A percentile compares a stretch with the other conserved stretches of the same genome.
These are phyloP conservation scores for Pipistrellus nathusii DNA, from an alignment of 2,797 vertebrate genomes.

Conservation along the genomic window DNA sequence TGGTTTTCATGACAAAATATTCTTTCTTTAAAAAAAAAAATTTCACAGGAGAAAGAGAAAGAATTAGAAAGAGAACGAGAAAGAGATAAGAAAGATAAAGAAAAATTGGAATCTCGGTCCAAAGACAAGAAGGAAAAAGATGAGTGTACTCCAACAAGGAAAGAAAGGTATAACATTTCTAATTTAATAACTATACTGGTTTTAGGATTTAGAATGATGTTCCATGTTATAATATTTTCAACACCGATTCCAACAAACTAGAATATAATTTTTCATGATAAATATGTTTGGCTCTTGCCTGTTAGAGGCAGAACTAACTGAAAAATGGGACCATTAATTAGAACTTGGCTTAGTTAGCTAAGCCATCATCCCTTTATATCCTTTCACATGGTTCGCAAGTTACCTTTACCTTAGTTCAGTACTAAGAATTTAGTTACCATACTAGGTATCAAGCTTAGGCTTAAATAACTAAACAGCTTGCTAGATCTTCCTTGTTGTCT, in stretches of 20 bases:
- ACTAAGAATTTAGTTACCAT: conserved; percentile 67
- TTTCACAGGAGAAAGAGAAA: conserved; percentile 95
- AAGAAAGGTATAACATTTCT: conserved; percentile 92
- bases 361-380: background rate
- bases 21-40: conserved; percentile 63
- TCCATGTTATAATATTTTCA: conserved; percentile 46
- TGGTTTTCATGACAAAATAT: conserved; percentile 39
- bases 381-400: conserved; percentile 6
- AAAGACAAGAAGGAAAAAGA: conserved; percentile 95
- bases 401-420: conserved; percentile 53
- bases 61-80: conserved; percentile 96
- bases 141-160: conserved; percentile 94
- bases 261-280: conserved; percentile 3
- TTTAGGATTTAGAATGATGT: conserved; percentile 24
- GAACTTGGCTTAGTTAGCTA: conserved; percentile 46
- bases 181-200: background rate
- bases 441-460: conserved; percentile 8
- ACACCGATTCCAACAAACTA: background rate
- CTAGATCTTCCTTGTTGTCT: background rate
- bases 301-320: conserved; percentile 45
- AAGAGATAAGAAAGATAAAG: conserved; percentile 96
- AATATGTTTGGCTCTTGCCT: conserved; percentile 32
- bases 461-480: conserved; percentile 65
- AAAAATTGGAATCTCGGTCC: conserved; percentile 93
- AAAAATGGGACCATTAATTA: conserved; percentile 21